Evolutionary conservation across 1,140 invertebrate species (phyloP).

Genomic region (Papilio machaon): DNA sequence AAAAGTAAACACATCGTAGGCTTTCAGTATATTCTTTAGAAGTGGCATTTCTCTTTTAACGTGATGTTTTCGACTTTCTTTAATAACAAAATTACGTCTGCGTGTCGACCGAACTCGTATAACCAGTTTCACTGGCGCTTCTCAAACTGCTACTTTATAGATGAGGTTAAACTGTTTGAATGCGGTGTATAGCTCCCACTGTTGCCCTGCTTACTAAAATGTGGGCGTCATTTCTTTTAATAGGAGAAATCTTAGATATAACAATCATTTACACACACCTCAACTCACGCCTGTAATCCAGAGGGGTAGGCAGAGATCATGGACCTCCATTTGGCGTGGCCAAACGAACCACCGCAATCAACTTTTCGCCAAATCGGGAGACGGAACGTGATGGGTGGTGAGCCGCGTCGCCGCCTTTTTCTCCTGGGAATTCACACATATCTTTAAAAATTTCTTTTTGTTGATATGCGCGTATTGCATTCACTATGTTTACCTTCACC

Average conservation of each 20-base stretch:
- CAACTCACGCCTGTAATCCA: too few species aligned
- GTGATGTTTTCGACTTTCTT: slow-evolving; percentile 25
- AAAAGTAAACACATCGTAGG: background rate
- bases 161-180: slow-evolving; percentile 5
- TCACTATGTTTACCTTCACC: too few species aligned
- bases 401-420: too few species aligned
- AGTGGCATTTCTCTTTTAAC: slow-evolving; percentile 2
- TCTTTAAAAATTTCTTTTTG: too few species aligned
- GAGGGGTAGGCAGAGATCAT: too few species aligned
- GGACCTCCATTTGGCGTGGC: too few species aligned
- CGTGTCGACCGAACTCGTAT: slow-evolving; percentile 7
- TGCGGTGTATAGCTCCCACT: background rate
- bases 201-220: background rate
- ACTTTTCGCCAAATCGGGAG: too few species aligned
- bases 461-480: too few species aligned
- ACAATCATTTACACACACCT: background rate
- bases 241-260: background rate
- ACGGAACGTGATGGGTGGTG: too few species aligned
- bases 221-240: slow-evolving; percentile 7
- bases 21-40: background rate
- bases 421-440: too few species aligned
- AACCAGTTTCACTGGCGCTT: slow-evolving; percentile 22
- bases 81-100: slow-evolving; percentile 23
- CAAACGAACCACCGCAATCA: too few species aligned
- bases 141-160: slow-evolving; percentile 28